phyloP scores from a whole-genome alignment of 2,888 invertebrate genomes.

The Palloptera scutellata region DNA sequence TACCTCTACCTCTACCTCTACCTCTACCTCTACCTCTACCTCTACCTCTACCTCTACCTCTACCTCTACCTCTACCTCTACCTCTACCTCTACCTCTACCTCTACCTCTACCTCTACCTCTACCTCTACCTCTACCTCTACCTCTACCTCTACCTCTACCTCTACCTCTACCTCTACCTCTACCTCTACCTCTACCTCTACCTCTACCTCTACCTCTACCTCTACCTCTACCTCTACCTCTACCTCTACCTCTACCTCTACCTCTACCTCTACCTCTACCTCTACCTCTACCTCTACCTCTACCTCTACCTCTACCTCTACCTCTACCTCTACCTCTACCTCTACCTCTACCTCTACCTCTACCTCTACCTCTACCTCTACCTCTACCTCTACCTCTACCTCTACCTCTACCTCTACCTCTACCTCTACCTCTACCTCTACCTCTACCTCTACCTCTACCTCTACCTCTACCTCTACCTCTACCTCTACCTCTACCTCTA shows the following conservation, averaged over 20 bases:
- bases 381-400: not conserved
- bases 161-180: not conserved
- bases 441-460: not conserved
- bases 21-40: not conserved
- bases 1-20: slow-evolving; percentile 6
- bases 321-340: not conserved
- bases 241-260: not conserved
- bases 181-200: not conserved
- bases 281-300: not conserved
- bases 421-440: not conserved
- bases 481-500: not conserved
- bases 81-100: slow-evolving; percentile 4
- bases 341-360: not conserved
- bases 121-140: not conserved
- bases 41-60: no score
- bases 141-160: slow-evolving; percentile 1
- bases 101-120: not conserved
- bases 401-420: not conserved
- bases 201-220: not conserved
- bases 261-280: not conserved
- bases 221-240: not conserved
- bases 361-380: not conserved
- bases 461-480: slow-evolving; percentile 2
- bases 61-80: slow-evolving; percentile 1
- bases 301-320: not conserved